Evolutionary conservation across 2,888 invertebrate genomes (phyloP).

Genomic region (Plagiodera versicolora): DNA sequence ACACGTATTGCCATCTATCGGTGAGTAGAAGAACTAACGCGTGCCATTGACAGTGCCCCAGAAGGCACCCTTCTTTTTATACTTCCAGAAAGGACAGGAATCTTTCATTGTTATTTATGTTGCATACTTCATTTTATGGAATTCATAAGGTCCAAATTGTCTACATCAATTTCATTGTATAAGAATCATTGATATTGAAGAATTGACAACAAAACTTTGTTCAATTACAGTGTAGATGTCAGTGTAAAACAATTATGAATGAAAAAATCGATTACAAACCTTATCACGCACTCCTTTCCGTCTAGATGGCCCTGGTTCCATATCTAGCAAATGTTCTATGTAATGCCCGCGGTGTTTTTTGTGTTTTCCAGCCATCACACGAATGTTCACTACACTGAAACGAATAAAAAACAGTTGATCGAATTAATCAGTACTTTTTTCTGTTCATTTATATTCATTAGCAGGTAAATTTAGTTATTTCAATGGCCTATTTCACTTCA

Average conservation of each 20-base stretch:
- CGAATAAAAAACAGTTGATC: slow-evolving; percentile 34
- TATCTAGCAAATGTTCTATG: slow-evolving; percentile 59
- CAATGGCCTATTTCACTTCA: too few relatives aligned
- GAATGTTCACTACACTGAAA: slow-evolving; percentile 43
- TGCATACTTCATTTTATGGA: not conserved
- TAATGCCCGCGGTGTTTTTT: slow-evolving; percentile 57
- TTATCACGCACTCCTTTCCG: slow-evolving; percentile 53
- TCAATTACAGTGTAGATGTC: too few relatives aligned
- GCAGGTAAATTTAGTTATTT: too few relatives aligned
- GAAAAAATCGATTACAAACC: slow-evolving; percentile 46
- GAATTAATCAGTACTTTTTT: too few relatives aligned
- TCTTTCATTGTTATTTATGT: not conserved
- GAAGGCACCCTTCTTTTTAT: not conserved
- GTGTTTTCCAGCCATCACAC: slow-evolving; percentile 50
- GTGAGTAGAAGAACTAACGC: not conserved
- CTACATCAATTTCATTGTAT: too few relatives aligned
- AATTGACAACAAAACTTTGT: too few relatives aligned
- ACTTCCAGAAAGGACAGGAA: not conserved
- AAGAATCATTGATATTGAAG: too few relatives aligned
- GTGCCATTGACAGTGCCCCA: not conserved
- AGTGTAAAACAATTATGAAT: not conserved
- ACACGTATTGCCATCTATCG: slow-evolving; percentile 11
- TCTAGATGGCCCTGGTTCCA: slow-evolving; percentile 53
- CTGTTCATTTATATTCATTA: too few relatives aligned
- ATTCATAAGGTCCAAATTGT: too few relatives aligned